phyloP scores from a whole-genome alignment of 2,888 invertebrate species.

The Ceriagrion tenellum region DNA sequence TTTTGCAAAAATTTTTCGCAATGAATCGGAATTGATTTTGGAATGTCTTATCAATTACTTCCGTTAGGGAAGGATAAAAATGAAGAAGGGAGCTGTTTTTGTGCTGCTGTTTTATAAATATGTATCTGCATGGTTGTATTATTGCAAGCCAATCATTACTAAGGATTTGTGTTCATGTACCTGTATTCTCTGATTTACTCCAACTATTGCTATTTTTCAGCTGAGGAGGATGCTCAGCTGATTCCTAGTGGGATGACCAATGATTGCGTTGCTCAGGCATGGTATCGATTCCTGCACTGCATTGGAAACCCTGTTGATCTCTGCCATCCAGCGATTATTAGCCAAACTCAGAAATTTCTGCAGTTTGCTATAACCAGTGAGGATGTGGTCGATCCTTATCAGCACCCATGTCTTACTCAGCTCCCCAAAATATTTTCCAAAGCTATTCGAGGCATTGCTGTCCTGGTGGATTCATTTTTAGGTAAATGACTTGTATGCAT shows the following conservation, averaged over 20 bases:
- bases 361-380: slow-evolving; percentile 91
- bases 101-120: too few species aligned
- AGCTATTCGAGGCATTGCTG: slow-evolving; percentile 95
- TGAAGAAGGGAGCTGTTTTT: too few species aligned
- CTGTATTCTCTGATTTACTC: neutral
- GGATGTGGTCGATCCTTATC: slow-evolving; percentile 90
- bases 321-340: slow-evolving; percentile 89
- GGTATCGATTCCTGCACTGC: slow-evolving; percentile 96
- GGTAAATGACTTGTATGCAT: slow-evolving; percentile 81
- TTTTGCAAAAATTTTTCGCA: too few species aligned
- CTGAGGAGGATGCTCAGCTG: slow-evolving; percentile 90
- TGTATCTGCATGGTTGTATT: neutral
- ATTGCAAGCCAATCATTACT: neutral
- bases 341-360: slow-evolving; percentile 86
- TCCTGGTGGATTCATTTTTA: slow-evolving; percentile 96
- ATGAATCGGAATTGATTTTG: too few species aligned
- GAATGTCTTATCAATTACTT: too few species aligned
- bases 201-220: slow-evolving; percentile 78
- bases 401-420: slow-evolving; percentile 91
- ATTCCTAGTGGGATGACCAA: slow-evolving; percentile 92
- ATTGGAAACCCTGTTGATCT: slow-evolving; percentile 97
- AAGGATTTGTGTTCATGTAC: neutral
- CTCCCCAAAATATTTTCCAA: slow-evolving; percentile 94
- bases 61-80: too few species aligned
- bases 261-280: slow-evolving; percentile 95